Conservation (phyloP, 2,888 invertebrate species). For the Tortrix viridana region DNA sequence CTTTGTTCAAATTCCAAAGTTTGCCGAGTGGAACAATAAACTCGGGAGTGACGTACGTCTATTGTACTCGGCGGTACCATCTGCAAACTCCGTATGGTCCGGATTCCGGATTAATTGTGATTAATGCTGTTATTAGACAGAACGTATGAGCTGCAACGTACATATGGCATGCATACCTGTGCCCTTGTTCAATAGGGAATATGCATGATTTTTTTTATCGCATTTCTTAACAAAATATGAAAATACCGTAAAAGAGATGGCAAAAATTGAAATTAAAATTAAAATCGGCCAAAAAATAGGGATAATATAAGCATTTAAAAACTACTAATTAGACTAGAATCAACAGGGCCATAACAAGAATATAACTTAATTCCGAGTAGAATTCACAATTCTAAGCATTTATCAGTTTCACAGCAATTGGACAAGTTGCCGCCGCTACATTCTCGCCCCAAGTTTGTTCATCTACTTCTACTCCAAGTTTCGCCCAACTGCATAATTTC, state of each 20-base stretch:
- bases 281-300: too few species aligned
- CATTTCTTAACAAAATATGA: too few species aligned
- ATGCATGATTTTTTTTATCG: too few species aligned
- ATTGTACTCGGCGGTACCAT: constrained; percentile 18
- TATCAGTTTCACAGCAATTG: constrained; percentile 49
- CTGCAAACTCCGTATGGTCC: constrained; percentile 9
- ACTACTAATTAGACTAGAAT: too few species aligned
- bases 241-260: too few species aligned
- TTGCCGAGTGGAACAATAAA: constrained; percentile 15
- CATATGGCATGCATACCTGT: not conserved
- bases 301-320: too few species aligned
- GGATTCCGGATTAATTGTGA: constrained; percentile 15
- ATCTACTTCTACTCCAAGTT: constrained; percentile 59
- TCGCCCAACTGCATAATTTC: constrained; percentile 53
- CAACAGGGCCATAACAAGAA: constrained; percentile 3
- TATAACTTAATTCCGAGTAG: constrained; percentile 9
- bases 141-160: not conserved
- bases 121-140: constrained; percentile 12
- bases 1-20: constrained; percentile 15
- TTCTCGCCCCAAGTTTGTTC: constrained; percentile 55
- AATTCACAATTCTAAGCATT: constrained; percentile 34
- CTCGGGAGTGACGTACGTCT: constrained; percentile 15
- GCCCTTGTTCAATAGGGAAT: not conserved
- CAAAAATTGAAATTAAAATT: too few species aligned
- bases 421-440: constrained; percentile 53